Evolutionary conservation across 2,113 vertebrate genomes (phyloP), one percentile per base, ranked within the genome.

Genomic region (Sakesphorus luctuosus): DNA sequence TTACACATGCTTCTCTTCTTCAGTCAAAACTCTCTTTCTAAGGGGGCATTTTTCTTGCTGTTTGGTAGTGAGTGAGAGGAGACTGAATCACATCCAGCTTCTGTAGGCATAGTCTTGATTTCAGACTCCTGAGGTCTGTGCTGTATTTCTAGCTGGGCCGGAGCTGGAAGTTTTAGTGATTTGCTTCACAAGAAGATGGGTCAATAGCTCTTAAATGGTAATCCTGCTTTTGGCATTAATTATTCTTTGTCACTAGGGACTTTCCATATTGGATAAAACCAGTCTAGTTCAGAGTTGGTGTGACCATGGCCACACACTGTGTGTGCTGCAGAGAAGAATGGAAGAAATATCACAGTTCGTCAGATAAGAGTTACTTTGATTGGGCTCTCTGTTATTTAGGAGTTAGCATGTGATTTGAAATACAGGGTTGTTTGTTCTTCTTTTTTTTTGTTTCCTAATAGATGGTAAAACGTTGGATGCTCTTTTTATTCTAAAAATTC

Each of bases 271-370:
- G 23, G 13, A 40, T 61, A 90, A 79, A 87, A 82, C 11, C 21
- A 35, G 46, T 29, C 36, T 62, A 33, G 9, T 40, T 68, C 28
- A 68, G 58, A 75, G 62, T 19, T 2, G 1, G 9, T 26, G 31
- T 58, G 75, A 79, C 24, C 0, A 0, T 46, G 66, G 38, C 20
- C 66, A 47, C 2, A 3, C 15, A 7, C 5, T 58, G 0, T 4
- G 3, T 75, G 11, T 82, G 40, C n/a, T 82, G 40, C 25, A 53
- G 53, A 24, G 25, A 59, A 33, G 18, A 6, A 18, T 81, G 53
- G 15, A 66, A 73, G 59, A 76, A 91, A 66, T 2, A 2, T 46
- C 66, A 28, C 17, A 55, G 28, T 1, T 24, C 17, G 36, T 12
- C 53, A 90, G 31, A 6, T 26, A 50, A 36, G 53, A 87, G 8